phyloP scores from a whole-genome alignment of 2,113 vertebrate species.

The Caracal caracal region DNA sequence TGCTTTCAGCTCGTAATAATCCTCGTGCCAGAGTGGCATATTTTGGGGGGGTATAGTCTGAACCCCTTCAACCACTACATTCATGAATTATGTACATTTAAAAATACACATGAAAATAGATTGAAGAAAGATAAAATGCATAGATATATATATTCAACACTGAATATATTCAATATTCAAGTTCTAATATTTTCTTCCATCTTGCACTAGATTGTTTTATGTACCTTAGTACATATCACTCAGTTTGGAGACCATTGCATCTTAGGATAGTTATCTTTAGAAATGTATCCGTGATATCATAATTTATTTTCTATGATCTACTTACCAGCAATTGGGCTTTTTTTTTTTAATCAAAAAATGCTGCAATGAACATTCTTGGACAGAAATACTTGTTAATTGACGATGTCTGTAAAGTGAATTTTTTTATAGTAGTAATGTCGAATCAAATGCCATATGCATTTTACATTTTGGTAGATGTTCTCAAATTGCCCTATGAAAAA shows the following conservation, averaged over 20 bases:
- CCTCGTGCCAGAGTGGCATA: neutral
- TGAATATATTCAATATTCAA: neutral
- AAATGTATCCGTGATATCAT: neutral
- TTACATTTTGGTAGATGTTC: neutral
- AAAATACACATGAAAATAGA: neutral
- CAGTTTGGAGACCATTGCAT: neutral
- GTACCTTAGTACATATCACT: neutral
- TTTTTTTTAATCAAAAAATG: neutral
- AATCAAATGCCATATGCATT: neutral
- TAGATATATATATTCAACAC: neutral
- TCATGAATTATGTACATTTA: neutral
- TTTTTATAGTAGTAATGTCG: neutral
- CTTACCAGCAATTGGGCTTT: neutral
- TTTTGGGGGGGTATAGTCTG: neutral
- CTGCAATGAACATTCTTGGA: neutral
- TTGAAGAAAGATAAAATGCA: neutral
- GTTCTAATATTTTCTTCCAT: neutral
- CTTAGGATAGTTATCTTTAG: neutral
- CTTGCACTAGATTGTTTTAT: neutral
- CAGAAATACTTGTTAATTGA: neutral
- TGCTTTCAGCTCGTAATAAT: neutral
- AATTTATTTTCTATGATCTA: neutral
- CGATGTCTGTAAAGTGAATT: neutral
- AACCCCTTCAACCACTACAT: neutral
- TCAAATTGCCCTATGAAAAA: neutral